Evolutionary conservation across 1,140 invertebrate species (phyloP).

Genomic region (Scylla paramamosain): DNA sequence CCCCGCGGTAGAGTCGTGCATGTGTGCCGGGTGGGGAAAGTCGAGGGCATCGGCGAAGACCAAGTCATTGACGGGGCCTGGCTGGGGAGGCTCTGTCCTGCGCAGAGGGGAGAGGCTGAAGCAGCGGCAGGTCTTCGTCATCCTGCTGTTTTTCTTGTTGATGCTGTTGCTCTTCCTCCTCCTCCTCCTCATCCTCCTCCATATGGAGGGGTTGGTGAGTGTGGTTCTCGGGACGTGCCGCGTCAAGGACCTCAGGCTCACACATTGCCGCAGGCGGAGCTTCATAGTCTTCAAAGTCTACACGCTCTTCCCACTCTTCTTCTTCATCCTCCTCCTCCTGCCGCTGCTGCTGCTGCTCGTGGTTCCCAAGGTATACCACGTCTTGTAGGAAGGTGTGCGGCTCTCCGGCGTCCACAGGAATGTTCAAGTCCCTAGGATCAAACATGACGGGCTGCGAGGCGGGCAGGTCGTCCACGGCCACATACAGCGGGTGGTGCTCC

Average conservation of each 20-base stretch:
- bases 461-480: not conserved
- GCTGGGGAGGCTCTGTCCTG: not conserved
- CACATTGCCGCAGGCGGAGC: not conserved
- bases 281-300: not conserved
- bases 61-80: not conserved
- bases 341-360: no score
- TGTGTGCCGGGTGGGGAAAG: not conserved
- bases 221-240: not conserved
- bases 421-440: not conserved
- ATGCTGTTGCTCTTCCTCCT: not conserved
- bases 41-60: not conserved
- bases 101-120: no score
- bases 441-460: not conserved
- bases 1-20: no score
- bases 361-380: not conserved
- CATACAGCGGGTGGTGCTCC: not conserved
- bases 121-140: not conserved
- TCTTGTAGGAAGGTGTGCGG: not conserved
- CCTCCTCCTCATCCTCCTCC: not conserved
- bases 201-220: not conserved
- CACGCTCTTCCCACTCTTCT: not conserved
- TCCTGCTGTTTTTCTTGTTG: not conserved
- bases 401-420: not conserved
- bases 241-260: not conserved
- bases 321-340: not conserved